These are phyloP conservation scores for Drosophila gunungcola DNA, from an alignment of 1,140 invertebrate species.

Conservation along the genomic window DNA sequence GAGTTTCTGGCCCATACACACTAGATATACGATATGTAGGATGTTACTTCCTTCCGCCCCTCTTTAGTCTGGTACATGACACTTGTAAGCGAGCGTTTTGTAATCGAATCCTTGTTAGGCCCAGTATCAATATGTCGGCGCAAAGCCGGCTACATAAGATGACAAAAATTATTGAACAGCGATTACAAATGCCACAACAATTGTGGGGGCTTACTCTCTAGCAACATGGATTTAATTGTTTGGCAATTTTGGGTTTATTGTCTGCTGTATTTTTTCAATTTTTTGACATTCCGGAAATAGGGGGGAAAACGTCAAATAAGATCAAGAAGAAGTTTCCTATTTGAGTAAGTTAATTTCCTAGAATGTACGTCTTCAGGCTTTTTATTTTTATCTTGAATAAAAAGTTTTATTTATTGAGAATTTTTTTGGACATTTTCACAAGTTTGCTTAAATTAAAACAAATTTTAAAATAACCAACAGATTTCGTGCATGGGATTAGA, in stretches of 20 bases:
- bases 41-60: slow-evolving; percentile 14
- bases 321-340: no score
- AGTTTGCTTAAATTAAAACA: no score
- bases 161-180: slow-evolving; percentile 80
- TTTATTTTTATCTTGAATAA: no score
- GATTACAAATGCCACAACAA: slow-evolving; percentile 78
- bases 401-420: no score
- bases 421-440: no score
- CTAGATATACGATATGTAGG: slow-evolving; percentile 5
- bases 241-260: slow-evolving; percentile 44
- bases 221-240: slow-evolving; percentile 57
- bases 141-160: slow-evolving; percentile 76
- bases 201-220: slow-evolving; percentile 53
- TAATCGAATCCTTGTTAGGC: slow-evolving; percentile 49
- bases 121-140: slow-evolving; percentile 32
- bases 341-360: background rate
- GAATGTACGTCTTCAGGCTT: background rate
- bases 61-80: slow-evolving; percentile 64
- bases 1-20: slow-evolving; percentile 15
- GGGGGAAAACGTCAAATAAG: background rate
- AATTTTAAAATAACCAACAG: no score
- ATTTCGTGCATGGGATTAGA: no score
- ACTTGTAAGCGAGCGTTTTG: slow-evolving; percentile 71
- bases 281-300: slow-evolving; percentile 41
- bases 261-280: slow-evolving; percentile 35